Percentiles rank a stretch among this genome's conserved stretches.
These are phyloP conservation scores for Melospiza georgiana DNA, from an alignment of 2,113 vertebrate genomes.

Conservation along the genomic window DNA sequence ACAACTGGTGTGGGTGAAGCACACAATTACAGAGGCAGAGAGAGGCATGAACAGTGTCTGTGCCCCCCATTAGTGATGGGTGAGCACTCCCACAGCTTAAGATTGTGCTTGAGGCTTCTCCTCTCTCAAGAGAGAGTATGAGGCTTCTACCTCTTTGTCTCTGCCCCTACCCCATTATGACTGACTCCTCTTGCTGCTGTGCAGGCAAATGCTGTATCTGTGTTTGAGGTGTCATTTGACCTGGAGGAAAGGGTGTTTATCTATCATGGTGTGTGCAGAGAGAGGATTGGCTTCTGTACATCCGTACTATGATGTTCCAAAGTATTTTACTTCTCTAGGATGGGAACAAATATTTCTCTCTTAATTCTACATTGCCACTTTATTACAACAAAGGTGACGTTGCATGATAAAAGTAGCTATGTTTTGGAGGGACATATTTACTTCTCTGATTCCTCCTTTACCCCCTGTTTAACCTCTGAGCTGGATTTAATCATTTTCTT, in stretches of 20 bases:
- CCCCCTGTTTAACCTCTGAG: background rate
- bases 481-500: background rate
- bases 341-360: background rate
- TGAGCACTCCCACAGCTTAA: background rate
- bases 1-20: background rate
- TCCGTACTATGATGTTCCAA: background rate
- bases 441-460: background rate
- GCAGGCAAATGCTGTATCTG: background rate
- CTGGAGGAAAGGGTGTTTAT: background rate
- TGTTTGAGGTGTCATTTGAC: background rate
- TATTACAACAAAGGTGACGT: background rate
- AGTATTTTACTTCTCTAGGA: background rate
- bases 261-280: background rate
- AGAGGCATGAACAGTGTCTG: background rate
- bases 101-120: background rate
- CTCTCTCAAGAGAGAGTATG: background rate
- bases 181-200: background rate
- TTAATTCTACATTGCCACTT: background rate
- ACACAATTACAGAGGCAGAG: background rate
- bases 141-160: background rate
- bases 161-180: accelerated
- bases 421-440: background rate
- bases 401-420: background rate
- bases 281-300: background rate
- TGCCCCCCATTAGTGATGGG: background rate